phyloP scores from a whole-genome alignment of 1,140 invertebrate species.

The Drosophila murphyi region DNA sequence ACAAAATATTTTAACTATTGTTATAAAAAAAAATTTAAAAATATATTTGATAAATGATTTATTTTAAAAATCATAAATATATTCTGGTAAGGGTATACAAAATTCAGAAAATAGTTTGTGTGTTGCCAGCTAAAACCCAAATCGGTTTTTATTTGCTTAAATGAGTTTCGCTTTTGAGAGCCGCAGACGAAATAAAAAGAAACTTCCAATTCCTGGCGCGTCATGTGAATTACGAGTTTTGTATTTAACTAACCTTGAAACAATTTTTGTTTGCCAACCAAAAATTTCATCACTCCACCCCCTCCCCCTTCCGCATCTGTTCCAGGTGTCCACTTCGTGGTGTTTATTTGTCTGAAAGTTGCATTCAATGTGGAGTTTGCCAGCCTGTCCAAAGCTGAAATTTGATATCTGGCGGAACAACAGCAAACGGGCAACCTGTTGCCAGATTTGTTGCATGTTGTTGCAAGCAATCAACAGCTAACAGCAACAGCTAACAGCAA shows the following conservation, averaged over 20 bases:
- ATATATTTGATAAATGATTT: no score
- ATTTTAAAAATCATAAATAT: no score
- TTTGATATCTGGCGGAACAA: conserved; percentile 49
- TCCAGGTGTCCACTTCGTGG: background rate
- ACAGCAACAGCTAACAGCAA: conserved; percentile 32
- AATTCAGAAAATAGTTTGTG: conserved; percentile 17
- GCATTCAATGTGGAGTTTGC: conserved; percentile 20
- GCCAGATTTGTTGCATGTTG: conserved; percentile 57
- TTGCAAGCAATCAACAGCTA: conserved; percentile 45
- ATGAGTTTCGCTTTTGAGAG: conserved; percentile 52
- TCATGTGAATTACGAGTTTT: conserved; percentile 44
- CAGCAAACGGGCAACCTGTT: conserved; percentile 42
- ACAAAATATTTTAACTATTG: no score
- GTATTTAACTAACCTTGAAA: conserved; percentile 55
- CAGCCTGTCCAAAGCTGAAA: conserved; percentile 37
- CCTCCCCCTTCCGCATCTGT: background rate
- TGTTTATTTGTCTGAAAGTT: conserved; percentile 25
- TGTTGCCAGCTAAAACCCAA: conserved; percentile 23
- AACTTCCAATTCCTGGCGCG: conserved; percentile 45
- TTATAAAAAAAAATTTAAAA: no score
- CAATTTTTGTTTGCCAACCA: conserved; percentile 37
- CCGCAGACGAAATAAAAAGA: conserved; percentile 18
- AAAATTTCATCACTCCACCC: conserved; percentile 4
- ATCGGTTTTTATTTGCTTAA: conserved; percentile 45
- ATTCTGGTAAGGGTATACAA: background rate